Percentiles rank a stretch among this genome's conserved stretches.
Conservation (phyloP, 2,113 vertebrate species). For the Micronisus gabar region DNA sequence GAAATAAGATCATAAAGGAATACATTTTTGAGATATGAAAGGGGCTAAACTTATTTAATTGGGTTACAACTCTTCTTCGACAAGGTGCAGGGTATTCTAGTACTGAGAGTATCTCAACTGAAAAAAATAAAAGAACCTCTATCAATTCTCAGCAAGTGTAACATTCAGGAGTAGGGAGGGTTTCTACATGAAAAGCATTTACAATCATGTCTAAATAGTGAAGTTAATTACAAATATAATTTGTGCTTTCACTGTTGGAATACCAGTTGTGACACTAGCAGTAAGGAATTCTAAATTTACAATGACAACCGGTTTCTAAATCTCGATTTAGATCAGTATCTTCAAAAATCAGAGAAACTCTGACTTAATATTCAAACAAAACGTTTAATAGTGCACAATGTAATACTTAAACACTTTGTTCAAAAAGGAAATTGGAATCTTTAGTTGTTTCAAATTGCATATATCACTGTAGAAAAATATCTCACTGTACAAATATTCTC, state of each 20-base stretch:
- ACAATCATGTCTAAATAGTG: neutral
- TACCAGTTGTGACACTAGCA: neutral
- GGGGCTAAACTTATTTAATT: neutral
- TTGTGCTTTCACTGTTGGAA: neutral
- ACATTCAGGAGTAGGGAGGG: neutral
- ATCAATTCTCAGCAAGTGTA: neutral
- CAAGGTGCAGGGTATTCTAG: neutral
- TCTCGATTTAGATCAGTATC: neutral
- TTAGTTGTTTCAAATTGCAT: neutral
- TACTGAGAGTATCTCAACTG: neutral
- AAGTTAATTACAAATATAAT: neutral
- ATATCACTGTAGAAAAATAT: neutral
- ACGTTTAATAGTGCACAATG: neutral
- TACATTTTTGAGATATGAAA: neutral
- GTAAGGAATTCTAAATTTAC: neutral
- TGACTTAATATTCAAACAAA: neutral
- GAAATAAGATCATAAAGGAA: neutral
- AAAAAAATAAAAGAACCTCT: neutral
- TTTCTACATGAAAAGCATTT: neutral
- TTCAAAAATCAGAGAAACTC: neutral
- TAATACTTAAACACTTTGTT: neutral
- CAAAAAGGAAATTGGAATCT: neutral
- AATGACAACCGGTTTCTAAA: neutral
- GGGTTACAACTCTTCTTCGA: neutral
- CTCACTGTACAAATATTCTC: neutral